These are phyloP conservation scores for Napeogenes inachia DNA, from an alignment of 2,888 invertebrate genomes.

Conservation along the genomic window DNA sequence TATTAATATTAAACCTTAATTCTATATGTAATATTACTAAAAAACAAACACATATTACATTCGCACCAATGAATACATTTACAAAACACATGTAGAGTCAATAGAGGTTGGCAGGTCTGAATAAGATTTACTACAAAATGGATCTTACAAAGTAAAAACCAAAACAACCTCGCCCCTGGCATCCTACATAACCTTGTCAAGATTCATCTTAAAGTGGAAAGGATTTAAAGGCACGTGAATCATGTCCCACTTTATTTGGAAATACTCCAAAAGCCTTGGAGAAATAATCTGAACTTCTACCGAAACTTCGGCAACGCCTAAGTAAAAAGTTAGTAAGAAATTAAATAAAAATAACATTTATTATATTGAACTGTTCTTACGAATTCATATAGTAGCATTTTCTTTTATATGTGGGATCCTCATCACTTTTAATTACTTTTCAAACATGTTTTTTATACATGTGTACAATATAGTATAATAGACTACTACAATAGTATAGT, in stretches of 20 bases:
- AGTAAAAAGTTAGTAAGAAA: constrained; percentile 63
- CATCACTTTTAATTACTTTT: no score
- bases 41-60: no score
- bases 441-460: no score
- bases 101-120: neutral
- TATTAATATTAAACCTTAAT: no score
- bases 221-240: constrained; percentile 29
- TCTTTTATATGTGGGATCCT: neutral
- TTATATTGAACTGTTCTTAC: neutral
- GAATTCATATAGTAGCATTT: neutral
- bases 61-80: no score
- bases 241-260: constrained; percentile 48
- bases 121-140: constrained; percentile 1
- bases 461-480: no score
- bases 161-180: constrained; percentile 17
- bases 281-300: constrained; percentile 56
- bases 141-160: constrained; percentile 14
- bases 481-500: no score
- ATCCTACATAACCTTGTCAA: constrained; percentile 19
- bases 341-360: constrained; percentile 39
- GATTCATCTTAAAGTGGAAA: constrained; percentile 24
- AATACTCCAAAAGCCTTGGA: constrained; percentile 59
- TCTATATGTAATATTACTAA: no score
- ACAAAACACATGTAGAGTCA: neutral
- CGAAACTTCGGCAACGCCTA: constrained; percentile 50